phyloP scores from a whole-genome alignment of 2,113 vertebrate genomes.

The Ancistrus triradiatus region DNA sequence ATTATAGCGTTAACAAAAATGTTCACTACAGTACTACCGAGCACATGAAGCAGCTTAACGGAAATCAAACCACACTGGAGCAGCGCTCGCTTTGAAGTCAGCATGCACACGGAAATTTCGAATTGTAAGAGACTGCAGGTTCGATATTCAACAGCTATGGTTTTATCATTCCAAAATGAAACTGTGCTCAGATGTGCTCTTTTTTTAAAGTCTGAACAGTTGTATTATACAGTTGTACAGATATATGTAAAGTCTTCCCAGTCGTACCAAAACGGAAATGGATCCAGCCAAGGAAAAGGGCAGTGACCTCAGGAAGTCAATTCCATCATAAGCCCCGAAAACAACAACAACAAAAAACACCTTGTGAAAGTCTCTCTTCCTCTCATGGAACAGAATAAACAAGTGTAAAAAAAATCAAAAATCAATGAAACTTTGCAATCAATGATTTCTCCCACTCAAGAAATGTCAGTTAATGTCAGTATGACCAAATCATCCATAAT shows the following conservation, averaged over 20 bases:
- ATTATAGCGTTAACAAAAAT: no score
- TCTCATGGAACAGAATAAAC: conserved; percentile 34
- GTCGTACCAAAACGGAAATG: no score
- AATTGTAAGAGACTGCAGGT: no score
- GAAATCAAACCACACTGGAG: not conserved
- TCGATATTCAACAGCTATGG: no score
- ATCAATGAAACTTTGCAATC: no score
- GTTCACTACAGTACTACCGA: not conserved
- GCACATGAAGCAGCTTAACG: not conserved
- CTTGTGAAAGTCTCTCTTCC: not conserved
- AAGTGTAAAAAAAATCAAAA: conserved; percentile 26
- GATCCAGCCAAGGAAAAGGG: no score
- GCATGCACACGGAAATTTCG: not conserved
- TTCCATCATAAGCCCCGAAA: conserved; percentile 53
- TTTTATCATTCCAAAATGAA: no score
- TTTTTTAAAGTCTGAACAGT: no score
- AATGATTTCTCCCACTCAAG: no score
- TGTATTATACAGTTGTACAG: no score
- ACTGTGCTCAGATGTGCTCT: not conserved
- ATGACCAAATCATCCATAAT: not conserved
- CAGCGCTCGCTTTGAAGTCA: not conserved
- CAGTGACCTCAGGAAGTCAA: conserved; percentile 53
- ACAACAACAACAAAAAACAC: not conserved
- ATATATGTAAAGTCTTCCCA: no score
- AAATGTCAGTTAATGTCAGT: not conserved